phyloP scores from a whole-genome alignment of 2,113 vertebrate genomes.

The Okapia johnstoni region DNA sequence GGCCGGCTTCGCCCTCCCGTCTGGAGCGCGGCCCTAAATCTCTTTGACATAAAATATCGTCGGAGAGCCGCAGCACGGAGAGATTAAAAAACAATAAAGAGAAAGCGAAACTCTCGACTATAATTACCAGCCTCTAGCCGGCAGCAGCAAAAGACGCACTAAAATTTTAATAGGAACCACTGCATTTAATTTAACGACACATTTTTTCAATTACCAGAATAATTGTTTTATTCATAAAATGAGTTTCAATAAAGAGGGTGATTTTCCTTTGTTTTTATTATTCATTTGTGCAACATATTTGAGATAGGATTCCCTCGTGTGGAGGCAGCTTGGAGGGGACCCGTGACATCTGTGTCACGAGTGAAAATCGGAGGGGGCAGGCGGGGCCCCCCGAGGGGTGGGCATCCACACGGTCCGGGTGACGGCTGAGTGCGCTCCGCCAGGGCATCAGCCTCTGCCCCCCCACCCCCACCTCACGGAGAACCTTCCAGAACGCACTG shows the following conservation, averaged over 20 bases:
- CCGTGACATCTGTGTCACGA: constrained; percentile 44
- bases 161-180: constrained; percentile 90
- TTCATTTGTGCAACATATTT: constrained; percentile 83
- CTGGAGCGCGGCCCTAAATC: constrained; percentile 74
- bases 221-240: constrained; percentile 91
- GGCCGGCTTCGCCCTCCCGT: background rate
- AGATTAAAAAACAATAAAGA: constrained; percentile 91
- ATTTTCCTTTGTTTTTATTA: constrained; percentile 88
- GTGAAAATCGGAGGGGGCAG: background rate
- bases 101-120: constrained; percentile 82
- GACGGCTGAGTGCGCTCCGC: background rate
- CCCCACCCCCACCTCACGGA: accelerated
- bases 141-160: constrained; percentile 85
- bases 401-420: background rate
- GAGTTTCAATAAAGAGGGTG: constrained; percentile 87
- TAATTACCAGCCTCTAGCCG: constrained; percentile 85
- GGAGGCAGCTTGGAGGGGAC: constrained; percentile 46
- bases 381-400: background rate
- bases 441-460: accelerated
- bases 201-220: constrained; percentile 92
- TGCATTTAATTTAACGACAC: constrained; percentile 91
- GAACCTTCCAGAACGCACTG: background rate
- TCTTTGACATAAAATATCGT: constrained; percentile 79
- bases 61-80: constrained; percentile 76
- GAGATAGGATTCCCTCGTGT: constrained; percentile 51